phyloP scores from a whole-genome alignment of 37 sponge, comb jelly and placozoan genomes.

The Halichondria panicea region DNA sequence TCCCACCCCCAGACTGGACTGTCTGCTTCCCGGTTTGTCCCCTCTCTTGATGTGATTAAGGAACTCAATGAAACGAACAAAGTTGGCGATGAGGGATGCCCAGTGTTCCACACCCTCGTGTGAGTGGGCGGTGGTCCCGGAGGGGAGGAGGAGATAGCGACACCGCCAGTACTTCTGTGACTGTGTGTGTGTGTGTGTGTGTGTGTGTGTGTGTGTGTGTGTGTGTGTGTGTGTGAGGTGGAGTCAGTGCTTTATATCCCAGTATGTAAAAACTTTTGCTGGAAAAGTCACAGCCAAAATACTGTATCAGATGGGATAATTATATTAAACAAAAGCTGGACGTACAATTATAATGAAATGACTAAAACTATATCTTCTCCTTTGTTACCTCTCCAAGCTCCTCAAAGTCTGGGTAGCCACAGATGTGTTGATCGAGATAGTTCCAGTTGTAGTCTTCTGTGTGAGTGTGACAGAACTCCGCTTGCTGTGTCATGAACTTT shows the following conservation, averaged over 20 bases:
- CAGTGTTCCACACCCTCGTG: neutral
- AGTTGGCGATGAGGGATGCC: constrained; percentile 24
- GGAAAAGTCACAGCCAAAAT: neutral
- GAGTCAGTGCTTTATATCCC: constrained; percentile 4
- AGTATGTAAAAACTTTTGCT: neutral
- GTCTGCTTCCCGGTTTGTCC: neutral
- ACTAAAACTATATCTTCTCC: neutral
- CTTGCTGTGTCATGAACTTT: neutral
- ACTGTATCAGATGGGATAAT: too few relatives aligned
- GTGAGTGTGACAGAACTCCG: constrained; percentile 2
- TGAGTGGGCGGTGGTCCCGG: neutral
- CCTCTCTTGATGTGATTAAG: constrained; percentile 68
- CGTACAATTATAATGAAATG: too few relatives aligned
- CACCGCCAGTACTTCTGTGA: constrained; percentile 57
- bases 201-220: constrained; percentile 27
- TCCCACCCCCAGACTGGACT: neutral
- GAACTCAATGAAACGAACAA: constrained; percentile 69
- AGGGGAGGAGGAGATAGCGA: constrained; percentile 70
- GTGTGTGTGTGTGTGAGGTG: constrained; percentile 17
- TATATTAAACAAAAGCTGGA: too few relatives aligned
- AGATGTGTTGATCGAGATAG: constrained; percentile 78
- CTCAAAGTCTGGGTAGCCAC: constrained; percentile 65
- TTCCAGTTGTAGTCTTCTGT: constrained; percentile 85
- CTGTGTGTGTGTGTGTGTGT: constrained; percentile 48
- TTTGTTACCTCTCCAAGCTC: constrained; percentile 47